A percentile compares a stretch with the other conserved stretches of the same genome.
Conservation (phyloP, 2,888 invertebrate species). For the Xestia c-nigrum region DNA sequence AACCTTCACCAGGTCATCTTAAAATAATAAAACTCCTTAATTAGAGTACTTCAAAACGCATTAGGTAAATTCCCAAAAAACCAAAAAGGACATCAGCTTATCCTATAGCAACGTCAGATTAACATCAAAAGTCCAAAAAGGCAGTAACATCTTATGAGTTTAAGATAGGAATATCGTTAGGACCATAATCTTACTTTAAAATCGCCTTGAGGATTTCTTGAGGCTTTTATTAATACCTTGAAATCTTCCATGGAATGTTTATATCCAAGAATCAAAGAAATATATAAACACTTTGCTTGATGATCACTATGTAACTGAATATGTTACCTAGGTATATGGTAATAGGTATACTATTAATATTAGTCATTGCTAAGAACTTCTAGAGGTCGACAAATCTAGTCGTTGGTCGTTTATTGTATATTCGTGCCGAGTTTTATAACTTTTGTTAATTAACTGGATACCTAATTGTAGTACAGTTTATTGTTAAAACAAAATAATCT, state of each 20-base stretch:
- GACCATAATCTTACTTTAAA: constrained; percentile 24
- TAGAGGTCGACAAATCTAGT: constrained; percentile 32
- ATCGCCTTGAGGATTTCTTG: constrained; percentile 33
- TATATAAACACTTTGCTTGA: background rate
- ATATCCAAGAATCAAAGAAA: constrained; percentile 30
- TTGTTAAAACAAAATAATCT: background rate
- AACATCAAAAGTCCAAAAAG: constrained; percentile 47
- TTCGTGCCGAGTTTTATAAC: constrained; percentile 19
- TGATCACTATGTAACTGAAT: background rate
- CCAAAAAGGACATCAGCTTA: background rate
- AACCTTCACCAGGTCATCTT: no score
- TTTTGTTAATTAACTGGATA: background rate
- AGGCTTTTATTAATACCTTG: constrained; percentile 19
- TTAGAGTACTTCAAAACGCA: constrained; percentile 15
- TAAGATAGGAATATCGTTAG: constrained; percentile 32
- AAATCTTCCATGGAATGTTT: constrained; percentile 48
- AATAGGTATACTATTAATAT: constrained; percentile 4
- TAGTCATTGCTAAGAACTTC: constrained; percentile 26
- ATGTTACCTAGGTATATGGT: constrained; percentile 8
- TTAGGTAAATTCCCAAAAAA: constrained; percentile 21
- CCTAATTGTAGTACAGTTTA: background rate
- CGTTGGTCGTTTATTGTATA: background rate
- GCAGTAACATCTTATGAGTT: background rate
- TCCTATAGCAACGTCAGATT: constrained; percentile 9
- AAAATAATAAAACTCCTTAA: background rate